phyloP scores from a whole-genome alignment of 92 coral and sea anemone genomes.

The Epizoanthus ramosus region DNA sequence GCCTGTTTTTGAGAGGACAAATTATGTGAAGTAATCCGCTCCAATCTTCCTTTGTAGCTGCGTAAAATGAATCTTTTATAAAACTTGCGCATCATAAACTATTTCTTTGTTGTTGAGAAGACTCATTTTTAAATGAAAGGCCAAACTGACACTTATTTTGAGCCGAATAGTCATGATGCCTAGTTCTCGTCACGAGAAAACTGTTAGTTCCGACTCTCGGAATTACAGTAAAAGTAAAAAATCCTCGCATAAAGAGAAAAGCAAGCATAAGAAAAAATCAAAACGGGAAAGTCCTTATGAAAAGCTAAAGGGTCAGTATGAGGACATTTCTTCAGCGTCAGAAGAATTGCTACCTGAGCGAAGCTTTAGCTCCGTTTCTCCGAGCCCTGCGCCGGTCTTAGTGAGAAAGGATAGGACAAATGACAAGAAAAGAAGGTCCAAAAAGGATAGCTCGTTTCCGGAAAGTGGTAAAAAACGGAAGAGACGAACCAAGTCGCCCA shows the following conservation, averaged over 20 bases:
- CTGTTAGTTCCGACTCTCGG: constrained; percentile 92
- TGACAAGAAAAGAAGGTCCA: constrained; percentile 80
- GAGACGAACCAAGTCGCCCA: constrained; percentile 74
- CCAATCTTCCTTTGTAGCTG: constrained; percentile 83
- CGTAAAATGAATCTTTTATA: constrained; percentile 67
- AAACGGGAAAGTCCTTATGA: constrained; percentile 85
- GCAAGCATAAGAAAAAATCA: constrained; percentile 86
- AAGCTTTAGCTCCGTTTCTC: constrained; percentile 86
- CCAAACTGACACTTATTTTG: constrained; percentile 69
- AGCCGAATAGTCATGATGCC: constrained; percentile 88
- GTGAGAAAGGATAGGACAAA: constrained; percentile 79
- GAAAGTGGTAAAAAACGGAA: constrained; percentile 79
- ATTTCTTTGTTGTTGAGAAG: constrained; percentile 66
- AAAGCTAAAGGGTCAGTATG: constrained; percentile 95
- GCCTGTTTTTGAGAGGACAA: constrained; percentile 63
- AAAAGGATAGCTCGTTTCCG: constrained; percentile 68
- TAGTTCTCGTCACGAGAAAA: constrained; percentile 91
- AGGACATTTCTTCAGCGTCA: constrained; percentile 98
- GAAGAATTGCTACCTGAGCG: constrained; percentile 85
- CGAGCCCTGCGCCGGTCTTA: constrained; percentile 84
- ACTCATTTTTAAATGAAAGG: constrained; percentile 68
- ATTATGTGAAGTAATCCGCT: constrained; percentile 75
- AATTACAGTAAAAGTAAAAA: constrained; percentile 97
- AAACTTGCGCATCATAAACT: constrained; percentile 59
- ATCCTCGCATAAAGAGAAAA: constrained; percentile 94